A percentile compares a stretch with the other conserved stretches of the same genome.
These are phyloP conservation scores for Python bivittatus DNA, from an alignment of 2,113 vertebrate species.

Conservation along the genomic window DNA sequence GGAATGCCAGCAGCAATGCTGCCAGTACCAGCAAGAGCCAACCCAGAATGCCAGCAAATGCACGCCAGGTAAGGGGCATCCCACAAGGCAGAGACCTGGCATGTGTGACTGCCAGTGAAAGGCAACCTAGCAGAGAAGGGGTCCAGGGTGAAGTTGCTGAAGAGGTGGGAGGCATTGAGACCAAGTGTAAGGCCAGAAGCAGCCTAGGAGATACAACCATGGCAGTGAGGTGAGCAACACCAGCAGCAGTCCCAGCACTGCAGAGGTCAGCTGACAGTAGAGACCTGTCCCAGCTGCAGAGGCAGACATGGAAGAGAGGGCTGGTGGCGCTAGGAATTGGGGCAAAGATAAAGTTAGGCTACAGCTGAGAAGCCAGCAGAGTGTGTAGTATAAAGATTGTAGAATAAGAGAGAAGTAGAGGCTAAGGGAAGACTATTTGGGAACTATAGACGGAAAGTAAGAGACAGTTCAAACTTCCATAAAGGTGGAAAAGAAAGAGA, in stretches of 20 bases:
- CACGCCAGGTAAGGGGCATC: neutral
- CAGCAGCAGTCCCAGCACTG: neutral
- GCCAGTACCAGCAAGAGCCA: neutral
- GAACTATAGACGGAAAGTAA: neutral
- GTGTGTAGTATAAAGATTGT: neutral
- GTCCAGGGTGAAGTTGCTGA: neutral
- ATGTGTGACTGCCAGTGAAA: neutral
- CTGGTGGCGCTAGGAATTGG: neutral
- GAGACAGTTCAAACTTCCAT: neutral
- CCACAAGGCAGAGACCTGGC: neutral
- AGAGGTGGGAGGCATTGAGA: neutral
- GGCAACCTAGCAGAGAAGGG: neutral
- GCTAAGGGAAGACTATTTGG: neutral
- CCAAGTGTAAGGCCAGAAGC: neutral
- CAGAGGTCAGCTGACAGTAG: neutral
- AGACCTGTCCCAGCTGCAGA: neutral
- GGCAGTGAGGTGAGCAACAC: neutral
- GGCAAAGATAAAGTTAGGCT: neutral
- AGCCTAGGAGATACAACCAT: neutral
- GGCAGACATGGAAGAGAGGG: neutral
- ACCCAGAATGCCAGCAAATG: neutral
- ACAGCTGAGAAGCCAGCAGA: neutral
- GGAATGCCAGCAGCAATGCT: neutral
- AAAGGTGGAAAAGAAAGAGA: neutral
- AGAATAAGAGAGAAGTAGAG: neutral